These are phyloP conservation scores for Clinocottus analis DNA, from an alignment of 2,113 vertebrate genomes.

Conservation along the genomic window DNA sequence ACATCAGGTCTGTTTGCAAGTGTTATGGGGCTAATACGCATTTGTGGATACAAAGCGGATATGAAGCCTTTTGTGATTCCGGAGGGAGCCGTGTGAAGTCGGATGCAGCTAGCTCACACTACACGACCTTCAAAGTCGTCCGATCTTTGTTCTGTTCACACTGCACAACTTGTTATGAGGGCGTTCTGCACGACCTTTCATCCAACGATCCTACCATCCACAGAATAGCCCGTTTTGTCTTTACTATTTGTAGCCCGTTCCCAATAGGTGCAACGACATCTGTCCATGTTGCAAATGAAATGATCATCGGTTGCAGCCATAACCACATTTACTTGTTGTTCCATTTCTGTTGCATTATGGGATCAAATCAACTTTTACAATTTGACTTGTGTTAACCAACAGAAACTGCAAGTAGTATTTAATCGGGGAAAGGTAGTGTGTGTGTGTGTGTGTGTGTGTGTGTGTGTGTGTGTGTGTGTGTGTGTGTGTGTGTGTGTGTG, in stretches of 20 bases:
- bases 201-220: too few species aligned
- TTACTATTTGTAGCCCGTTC: background rate
- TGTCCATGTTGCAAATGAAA: background rate
- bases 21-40: background rate
- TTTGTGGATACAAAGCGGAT: background rate
- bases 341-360: background rate
- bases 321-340: background rate
- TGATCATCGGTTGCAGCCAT: background rate
- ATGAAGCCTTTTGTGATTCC: too few species aligned
- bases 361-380: background rate
- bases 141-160: background rate
- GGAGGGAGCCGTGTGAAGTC: too few species aligned
- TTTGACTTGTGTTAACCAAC: background rate
- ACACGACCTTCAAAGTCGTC: background rate
- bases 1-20: background rate
- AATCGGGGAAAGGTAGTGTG: slow-evolving; percentile 17
- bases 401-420: slow-evolving; percentile 5
- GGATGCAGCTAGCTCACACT: background rate
- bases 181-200: too few species aligned
- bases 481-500: slow-evolving; percentile 22
- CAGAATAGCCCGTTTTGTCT: too few species aligned
- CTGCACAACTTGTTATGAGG: background rate
- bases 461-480: background rate
- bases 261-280: background rate
- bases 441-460: slow-evolving; percentile 15